Base-by-base conservation (phyloP, 2,797 vertebrate species). In the Myiothlypis chrysogaster region DNA sequence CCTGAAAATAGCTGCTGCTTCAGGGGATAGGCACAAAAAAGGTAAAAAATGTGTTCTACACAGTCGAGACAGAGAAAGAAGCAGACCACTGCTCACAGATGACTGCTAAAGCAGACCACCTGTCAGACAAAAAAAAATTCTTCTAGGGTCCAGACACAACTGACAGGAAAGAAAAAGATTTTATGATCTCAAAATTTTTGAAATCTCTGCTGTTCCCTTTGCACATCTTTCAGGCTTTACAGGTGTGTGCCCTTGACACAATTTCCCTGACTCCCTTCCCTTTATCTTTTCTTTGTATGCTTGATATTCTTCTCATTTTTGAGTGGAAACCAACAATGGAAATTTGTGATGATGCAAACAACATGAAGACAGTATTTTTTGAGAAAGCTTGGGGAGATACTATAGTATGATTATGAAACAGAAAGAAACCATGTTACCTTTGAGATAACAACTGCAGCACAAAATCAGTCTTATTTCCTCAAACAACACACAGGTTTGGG, bases 1-100 rank as follows among this genome's bases (percentile, higher is more conserved):
- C 69, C 69, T 63, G 68, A 65, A 87, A 87, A 85, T 53, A 91
- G 46, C 78, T 87, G 41, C 53, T 87, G 47, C 37, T 86, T 89
- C 83, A 81, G 56, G 24, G n/a, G 14, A 53, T 24, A 69, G 47
- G 55, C 47, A 69, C 14, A 43, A 72, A 72, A 82, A 37, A 24
- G 21, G 46, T 75, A 35, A 72, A 72, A 60, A 7, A 53, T 18
- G 10, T 6, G 3, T 34, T 87, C 15, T 49, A 49, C 41, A 64
- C 23, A 68, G 24, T 7, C 35, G 28, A 75, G 70, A 61, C 3
- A 6, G 20, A 77, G 43, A 64, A 80, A 59, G 35, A 52, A 49
- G 35, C 22, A 82, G 37, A 75, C 41, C 9, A 37, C 49, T 73
- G n/a, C 28, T 77, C 39, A 88, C 10, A 69, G 46, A 52, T 30